These are phyloP conservation scores for Eretmochelys imbricata DNA, from an alignment of 2,113 vertebrate species.

Conservation along the genomic window DNA sequence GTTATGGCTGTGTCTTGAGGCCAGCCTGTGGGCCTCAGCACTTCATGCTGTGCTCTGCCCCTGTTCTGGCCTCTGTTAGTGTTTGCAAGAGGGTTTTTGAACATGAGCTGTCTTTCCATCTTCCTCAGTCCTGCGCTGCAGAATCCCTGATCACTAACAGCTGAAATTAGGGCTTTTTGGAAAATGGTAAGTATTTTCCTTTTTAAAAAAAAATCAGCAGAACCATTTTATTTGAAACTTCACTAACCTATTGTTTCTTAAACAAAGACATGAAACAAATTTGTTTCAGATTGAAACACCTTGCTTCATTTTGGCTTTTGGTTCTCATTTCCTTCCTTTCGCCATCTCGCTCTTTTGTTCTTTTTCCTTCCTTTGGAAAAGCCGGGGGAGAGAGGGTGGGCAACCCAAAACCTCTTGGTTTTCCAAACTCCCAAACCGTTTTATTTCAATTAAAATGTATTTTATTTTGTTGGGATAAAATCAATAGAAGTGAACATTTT, in stretches of 20 bases:
- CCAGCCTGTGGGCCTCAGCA: neutral
- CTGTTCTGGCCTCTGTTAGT: neutral
- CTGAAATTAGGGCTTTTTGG: neutral
- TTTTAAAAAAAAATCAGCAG: neutral
- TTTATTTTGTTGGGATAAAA: neutral
- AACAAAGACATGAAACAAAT: neutral
- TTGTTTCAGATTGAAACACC: neutral
- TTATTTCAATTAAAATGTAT: neutral
- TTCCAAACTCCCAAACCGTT: neutral
- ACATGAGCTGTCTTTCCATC: neutral
- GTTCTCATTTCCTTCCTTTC: neutral
- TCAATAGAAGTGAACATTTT: neutral
- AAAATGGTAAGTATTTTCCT: neutral
- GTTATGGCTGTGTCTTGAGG: neutral
- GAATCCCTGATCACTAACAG: neutral
- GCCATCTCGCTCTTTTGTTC: neutral
- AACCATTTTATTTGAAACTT: neutral
- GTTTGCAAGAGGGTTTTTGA: neutral
- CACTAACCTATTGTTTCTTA: neutral
- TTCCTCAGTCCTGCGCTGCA: neutral
- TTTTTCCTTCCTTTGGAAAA: neutral
- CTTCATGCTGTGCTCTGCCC: neutral
- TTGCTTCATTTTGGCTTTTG: neutral
- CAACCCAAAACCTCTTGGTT: neutral
- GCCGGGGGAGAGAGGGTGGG: no score